A percentile compares a stretch with the other conserved stretches of the same genome.
Evolutionary conservation across 2,113 vertebrate genomes (phyloP).

Genomic region (Labeo catla): DNA sequence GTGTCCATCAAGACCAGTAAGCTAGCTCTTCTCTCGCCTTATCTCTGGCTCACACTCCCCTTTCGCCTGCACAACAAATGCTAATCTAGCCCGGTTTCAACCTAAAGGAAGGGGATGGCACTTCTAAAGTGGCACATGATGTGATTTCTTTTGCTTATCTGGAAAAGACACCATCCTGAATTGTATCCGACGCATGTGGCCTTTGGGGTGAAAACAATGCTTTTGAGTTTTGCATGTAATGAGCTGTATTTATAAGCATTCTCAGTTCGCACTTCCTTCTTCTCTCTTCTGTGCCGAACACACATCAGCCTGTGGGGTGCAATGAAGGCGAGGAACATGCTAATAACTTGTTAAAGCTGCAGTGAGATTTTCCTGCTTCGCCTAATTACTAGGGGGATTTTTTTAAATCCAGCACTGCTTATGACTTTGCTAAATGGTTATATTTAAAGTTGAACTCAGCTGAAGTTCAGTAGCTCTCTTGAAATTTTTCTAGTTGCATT

Average conservation of each 20-base stretch:
- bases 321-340: constrained; percentile 41
- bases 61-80: constrained; percentile 46
- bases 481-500: neutral
- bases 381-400: constrained; percentile 39
- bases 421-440: constrained; percentile 12
- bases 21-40: constrained; percentile 46
- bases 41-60: constrained; percentile 49
- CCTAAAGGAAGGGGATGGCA: constrained; percentile 12
- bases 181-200: constrained; percentile 28
- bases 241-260: constrained; percentile 26
- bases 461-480: neutral
- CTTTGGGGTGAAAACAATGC: constrained; percentile 37
- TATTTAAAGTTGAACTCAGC: neutral
- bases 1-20: constrained; percentile 53
- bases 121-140: constrained; percentile 26
- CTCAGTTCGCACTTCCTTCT: constrained; percentile 17
- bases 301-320: constrained; percentile 16
- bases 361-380: constrained; percentile 17
- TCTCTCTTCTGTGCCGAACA: constrained; percentile 21
- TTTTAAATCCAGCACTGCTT: constrained; percentile 20
- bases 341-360: constrained; percentile 49
- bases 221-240: constrained; percentile 39
- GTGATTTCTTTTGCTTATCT: constrained; percentile 44
- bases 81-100: constrained; percentile 49
- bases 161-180: constrained; percentile 18